Evolutionary conservation across 2,113 vertebrate genomes (phyloP).

Genomic region (Vidua macroura): DNA sequence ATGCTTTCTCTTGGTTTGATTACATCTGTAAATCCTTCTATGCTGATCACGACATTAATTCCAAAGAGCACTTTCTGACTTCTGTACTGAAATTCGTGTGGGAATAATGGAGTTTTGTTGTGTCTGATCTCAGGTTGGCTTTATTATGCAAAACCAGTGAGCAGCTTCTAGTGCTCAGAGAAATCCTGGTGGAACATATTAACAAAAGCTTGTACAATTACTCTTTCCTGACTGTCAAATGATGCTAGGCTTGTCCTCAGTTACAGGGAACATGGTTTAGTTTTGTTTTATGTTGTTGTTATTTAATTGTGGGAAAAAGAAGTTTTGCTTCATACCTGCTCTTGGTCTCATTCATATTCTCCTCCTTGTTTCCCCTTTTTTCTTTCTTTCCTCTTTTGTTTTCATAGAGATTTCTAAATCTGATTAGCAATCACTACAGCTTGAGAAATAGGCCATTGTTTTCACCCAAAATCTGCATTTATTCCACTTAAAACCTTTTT

Average conservation of each 20-base stretch:
- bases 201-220: constrained; percentile 54
- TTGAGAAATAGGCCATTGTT: constrained; percentile 50
- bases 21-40: constrained; percentile 44
- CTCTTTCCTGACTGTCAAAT: constrained; percentile 60
- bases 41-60: neutral
- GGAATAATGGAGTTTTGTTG: constrained; percentile 66
- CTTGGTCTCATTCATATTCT: constrained; percentile 17
- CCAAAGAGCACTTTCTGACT: constrained; percentile 41
- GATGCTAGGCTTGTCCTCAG: neutral
- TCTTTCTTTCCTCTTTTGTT: neutral
- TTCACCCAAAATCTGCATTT: constrained; percentile 61
- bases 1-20: constrained; percentile 33
- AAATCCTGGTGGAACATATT: constrained; percentile 56
- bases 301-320: constrained; percentile 22
- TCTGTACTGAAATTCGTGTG: constrained; percentile 22
- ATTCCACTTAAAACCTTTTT: constrained; percentile 14
- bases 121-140: constrained; percentile 66
- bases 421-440: neutral
- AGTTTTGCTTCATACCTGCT: constrained; percentile 13
- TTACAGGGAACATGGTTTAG: neutral
- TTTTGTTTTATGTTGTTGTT: constrained; percentile 12
- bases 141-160: constrained; percentile 54
- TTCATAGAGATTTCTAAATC: neutral
- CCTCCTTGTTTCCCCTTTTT: neutral
- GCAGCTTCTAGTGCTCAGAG: constrained; percentile 22